Evolutionary conservation across 2,797 vertebrate genomes (phyloP), one percentile per base, ranked within the genome.

Genomic region (Buceros bicornis): DNA sequence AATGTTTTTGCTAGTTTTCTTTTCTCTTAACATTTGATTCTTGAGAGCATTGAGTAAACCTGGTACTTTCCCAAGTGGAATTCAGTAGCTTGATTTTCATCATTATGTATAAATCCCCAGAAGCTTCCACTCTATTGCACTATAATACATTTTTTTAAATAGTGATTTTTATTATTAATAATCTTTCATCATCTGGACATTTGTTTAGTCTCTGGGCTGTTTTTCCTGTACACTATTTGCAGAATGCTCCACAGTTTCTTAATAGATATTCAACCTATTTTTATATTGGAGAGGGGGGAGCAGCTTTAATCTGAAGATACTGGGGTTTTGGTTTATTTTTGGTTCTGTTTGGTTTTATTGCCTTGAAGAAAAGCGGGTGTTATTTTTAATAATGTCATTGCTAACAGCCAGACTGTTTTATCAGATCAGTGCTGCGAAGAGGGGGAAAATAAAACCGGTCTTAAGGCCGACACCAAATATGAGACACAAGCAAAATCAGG

Each of bases 261-360:
- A 54, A 29, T 35, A 92, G 33, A n/a, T 89, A 48, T 7, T 28
- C 47, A 62, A 20, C 10, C 33, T 72, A 3, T 3, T 82, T 69
- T 65, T 79, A 1, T 65, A 25, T 28, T 43, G 28, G 12, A 43
- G 12, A 37, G 13, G 14, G 8, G 25, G 11, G 61, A 50, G 14
- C 31, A 79, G 2, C 54, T 73, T 70, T 70, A 66, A n/a, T 62
- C 13, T 85, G 33, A 86, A 86, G 77, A 69, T 35, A 37, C 6
- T 42, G 10, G 5, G 21, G 8, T 5, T 1, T 33, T n/a, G 26
- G 2, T 1, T 2, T 14, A 40, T 31, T 42, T 58, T 71, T 15
- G 12, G 0, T 62, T 80, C 62, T 47, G 15, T 20, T 42, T 31
- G 13, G 1, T 28, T 64, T 60, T 82, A 29, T 78, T 84, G 24